Evolutionary conservation across 2,797 vertebrate species (phyloP), one percentile per base, ranked within the genome.

Genomic region (Distichodus sexfasciatus): DNA sequence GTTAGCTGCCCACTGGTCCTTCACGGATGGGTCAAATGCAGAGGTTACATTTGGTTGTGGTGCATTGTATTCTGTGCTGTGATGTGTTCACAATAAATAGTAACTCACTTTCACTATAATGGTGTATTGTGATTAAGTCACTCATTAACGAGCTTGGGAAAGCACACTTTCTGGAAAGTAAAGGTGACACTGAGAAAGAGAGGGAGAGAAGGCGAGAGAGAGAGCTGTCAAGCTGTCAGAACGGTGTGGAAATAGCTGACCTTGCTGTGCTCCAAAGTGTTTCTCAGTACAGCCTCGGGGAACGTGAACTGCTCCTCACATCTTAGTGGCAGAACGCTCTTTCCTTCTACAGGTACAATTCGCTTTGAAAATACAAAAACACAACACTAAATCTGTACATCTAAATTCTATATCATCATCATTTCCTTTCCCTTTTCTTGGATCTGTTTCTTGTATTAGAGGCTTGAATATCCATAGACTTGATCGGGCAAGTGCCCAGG

Each of bases 231-330:
- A 54, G 23, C 43, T 71, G 64, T 74, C 66, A 63, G 43, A n/a
- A 43, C 51, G 33, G 35, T 43, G 57, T 54, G 70, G 66, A 66
- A 65, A 58, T 53, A 70, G 23, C 44, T 62, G 66, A 77, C 71
- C 58, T 72, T 19, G 53, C 57, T 62, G 19, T 28, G 29, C 29
- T 70, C 19, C 21, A 11, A 23, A 35, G n/a, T 54, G 36, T 63
- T 63, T 66, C 31, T 58, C 43, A 53, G 17, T 41, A 47, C 14
- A 26, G 53, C 36, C 53, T 60, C 12, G 21, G 43, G 54, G 21
- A 48, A 48, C 36, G 9, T n/a, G 14, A 24, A 60, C 11, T 61
- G 35, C 36, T 14, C 35, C 53, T 11, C 62, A 43, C 15, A 29
- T 66, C 63, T 19, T 54, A 51, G n/a, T 43, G 28, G 26, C 40